phyloP scores from a whole-genome alignment of 2,797 vertebrate genomes.

The Leptatherina wallacei region DNA sequence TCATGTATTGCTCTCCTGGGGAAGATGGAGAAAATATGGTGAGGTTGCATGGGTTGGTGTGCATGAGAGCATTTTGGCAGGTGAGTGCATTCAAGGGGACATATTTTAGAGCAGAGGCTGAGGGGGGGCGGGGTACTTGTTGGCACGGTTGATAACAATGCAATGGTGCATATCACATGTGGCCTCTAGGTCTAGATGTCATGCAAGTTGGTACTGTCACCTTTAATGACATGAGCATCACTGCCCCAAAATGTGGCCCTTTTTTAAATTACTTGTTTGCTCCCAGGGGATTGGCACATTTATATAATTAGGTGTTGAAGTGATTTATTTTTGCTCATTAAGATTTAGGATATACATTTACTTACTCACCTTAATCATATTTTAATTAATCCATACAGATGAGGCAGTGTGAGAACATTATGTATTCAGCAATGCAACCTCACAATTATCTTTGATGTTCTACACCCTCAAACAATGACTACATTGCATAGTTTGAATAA shows the following conservation, averaged over 20 bases:
- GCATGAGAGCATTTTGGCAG: constrained; percentile 64
- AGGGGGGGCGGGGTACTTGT: constrained; percentile 27
- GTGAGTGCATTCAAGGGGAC: constrained; percentile 62
- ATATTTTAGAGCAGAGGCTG: constrained; percentile 57
- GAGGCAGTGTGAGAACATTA: constrained; percentile 13
- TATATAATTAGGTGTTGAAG: constrained; percentile 48
- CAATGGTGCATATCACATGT: constrained; percentile 64
- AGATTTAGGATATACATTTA: constrained; percentile 40
- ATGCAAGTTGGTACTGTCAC: constrained; percentile 70
- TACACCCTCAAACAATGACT: constrained; percentile 45
- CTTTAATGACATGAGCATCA: constrained; percentile 67
- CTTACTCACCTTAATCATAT: constrained; percentile 38
- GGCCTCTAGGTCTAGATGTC: constrained; percentile 57
- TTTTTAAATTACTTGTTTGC: constrained; percentile 39
- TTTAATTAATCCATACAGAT: constrained; percentile 51
- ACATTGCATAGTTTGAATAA: constrained; percentile 47
- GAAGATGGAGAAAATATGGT: constrained; percentile 62
- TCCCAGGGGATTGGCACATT: constrained; percentile 40
- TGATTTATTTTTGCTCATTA: constrained; percentile 41
- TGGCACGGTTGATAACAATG: constrained; percentile 54
- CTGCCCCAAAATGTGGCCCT: constrained; percentile 46
- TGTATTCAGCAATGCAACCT: constrained; percentile 24
- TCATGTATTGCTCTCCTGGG: constrained; percentile 69
- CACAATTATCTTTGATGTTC: constrained; percentile 41
- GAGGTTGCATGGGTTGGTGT: constrained; percentile 60